A percentile compares a stretch with the other conserved stretches of the same genome.
Conservation (phyloP, 2,797 vertebrate species). For the Eidolon dupreanum region DNA sequence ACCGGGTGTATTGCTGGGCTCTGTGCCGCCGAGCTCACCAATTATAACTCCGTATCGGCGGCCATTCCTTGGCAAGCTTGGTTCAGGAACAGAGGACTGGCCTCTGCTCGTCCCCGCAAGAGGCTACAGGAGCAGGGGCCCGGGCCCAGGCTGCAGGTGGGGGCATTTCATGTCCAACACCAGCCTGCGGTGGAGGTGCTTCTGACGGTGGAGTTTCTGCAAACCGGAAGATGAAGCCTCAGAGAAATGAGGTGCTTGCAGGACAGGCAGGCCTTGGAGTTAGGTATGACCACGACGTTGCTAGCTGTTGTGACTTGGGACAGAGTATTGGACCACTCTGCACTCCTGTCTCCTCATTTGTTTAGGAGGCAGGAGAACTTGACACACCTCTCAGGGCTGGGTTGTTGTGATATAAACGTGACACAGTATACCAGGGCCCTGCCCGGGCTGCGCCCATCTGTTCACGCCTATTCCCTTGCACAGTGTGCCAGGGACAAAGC, state of each 20-base stretch:
- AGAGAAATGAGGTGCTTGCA: not conserved
- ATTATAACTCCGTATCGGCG: constrained; percentile 82
- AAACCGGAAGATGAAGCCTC: not conserved
- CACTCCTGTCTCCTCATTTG: not conserved
- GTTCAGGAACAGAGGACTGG: constrained; percentile 58
- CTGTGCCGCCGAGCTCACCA: constrained; percentile 81
- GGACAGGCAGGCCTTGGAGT: not conserved
- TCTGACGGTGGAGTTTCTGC: not conserved
- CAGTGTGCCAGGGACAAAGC: not conserved
- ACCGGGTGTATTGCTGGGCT: constrained; percentile 83
- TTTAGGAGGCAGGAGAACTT: not conserved
- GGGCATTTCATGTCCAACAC: not conserved
- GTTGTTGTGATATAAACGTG: not conserved
- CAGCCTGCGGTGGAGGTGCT: not conserved
- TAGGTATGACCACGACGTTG: not conserved
- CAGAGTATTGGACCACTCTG: not conserved
- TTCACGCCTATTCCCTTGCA: not conserved
- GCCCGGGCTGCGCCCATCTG: not conserved
- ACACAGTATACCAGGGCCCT: not conserved
- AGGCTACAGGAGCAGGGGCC: not conserved
- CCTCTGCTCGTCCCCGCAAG: constrained; percentile 68
- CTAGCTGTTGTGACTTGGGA: not conserved
- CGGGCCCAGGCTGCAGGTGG: not conserved
- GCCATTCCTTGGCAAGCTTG: constrained; percentile 79
- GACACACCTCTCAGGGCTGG: not conserved